Percentiles rank a stretch among this genome's conserved stretches.
Conservation (phyloP, 2,797 vertebrate genomes). For the Mormyrus proboscirostris region DNA sequence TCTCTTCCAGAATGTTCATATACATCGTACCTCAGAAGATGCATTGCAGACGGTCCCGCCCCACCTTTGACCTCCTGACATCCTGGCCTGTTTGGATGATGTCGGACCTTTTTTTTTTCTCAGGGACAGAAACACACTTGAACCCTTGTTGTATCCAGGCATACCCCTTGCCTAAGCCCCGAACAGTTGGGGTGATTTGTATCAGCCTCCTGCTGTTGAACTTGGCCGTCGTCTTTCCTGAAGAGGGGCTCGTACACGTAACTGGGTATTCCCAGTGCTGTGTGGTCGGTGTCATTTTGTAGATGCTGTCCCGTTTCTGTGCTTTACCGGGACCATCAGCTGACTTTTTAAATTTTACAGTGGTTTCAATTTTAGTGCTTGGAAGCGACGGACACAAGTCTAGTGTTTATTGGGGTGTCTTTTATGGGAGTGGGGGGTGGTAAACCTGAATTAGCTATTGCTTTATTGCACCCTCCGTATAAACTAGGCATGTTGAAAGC, state of each 20-base stretch:
- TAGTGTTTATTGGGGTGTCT: neutral
- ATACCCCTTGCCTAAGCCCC: neutral
- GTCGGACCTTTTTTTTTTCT: neutral
- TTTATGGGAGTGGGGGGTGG: neutral
- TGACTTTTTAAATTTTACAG: neutral
- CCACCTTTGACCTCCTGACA: constrained; percentile 62
- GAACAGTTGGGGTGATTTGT: neutral
- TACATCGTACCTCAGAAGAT: constrained; percentile 70
- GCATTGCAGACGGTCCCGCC: constrained; percentile 77
- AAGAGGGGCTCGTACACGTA: neutral
- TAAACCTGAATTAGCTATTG: neutral
- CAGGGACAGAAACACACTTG: constrained; percentile 6
- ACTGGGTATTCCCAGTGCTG: neutral
- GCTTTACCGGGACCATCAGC: neutral
- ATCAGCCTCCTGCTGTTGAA: neutral
- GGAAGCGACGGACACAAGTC: neutral
- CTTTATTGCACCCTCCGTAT: neutral
- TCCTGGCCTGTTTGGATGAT: neutral
- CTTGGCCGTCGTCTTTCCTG: neutral
- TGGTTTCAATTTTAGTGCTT: neutral
- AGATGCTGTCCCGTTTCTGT: neutral
- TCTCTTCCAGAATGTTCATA: constrained; percentile 70
- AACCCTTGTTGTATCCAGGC: neutral
- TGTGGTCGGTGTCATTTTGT: neutral
- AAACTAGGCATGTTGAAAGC: neutral